phyloP scores from a whole-genome alignment of 2,888 invertebrate genomes.

The Agrotis clavis region DNA sequence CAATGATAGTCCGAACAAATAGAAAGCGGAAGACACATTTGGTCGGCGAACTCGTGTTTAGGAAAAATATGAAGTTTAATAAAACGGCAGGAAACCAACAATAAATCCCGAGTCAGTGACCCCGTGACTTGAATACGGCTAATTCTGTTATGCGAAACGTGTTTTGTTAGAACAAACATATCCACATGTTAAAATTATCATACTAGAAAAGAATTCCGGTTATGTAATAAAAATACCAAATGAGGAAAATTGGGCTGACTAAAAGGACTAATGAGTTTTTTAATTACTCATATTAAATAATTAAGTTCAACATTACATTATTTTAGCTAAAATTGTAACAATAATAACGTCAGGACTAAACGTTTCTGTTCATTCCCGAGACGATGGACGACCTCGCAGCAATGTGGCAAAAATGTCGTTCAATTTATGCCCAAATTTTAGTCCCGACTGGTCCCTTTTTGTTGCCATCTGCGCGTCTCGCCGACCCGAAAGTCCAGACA shows the following conservation, averaged over 20 bases:
- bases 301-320: constrained; percentile 31
- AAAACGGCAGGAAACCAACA: constrained; percentile 84
- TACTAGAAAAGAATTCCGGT: constrained; percentile 46
- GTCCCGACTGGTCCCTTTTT: constrained; percentile 89
- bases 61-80: constrained; percentile 81
- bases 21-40: constrained; percentile 74
- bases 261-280: constrained; percentile 37
- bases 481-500: constrained; percentile 88
- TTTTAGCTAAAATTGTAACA: constrained; percentile 47
- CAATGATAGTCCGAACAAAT: constrained; percentile 59
- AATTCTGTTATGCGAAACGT: constrained; percentile 80
- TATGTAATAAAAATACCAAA: constrained; percentile 34
- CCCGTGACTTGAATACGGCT: constrained; percentile 83
- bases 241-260: constrained; percentile 11
- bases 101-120: constrained; percentile 87
- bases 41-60: constrained; percentile 70
- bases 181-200: constrained; percentile 54
- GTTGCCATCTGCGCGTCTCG: constrained; percentile 89
- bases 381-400: constrained; percentile 76
- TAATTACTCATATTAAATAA: constrained; percentile 35
- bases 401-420: constrained; percentile 90
- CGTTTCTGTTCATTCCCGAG: constrained; percentile 74
- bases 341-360: constrained; percentile 63
- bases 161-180: constrained; percentile 67
- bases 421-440: constrained; percentile 90